phyloP scores from a whole-genome alignment of 2,797 vertebrate species.

The Uromys caudimaculatus region DNA sequence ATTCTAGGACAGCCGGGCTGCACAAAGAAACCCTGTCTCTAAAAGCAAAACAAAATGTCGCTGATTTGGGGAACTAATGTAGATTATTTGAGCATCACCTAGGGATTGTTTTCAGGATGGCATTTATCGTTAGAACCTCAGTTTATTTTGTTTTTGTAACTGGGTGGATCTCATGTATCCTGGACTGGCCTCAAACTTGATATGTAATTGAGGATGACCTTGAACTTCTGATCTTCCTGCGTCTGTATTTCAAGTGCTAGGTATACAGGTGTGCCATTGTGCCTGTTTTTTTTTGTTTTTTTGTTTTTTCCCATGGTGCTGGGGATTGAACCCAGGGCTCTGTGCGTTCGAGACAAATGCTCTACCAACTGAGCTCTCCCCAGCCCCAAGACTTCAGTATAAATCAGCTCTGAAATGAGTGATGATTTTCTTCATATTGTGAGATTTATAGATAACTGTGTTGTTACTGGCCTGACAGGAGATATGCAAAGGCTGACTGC shows the following conservation, averaged over 20 bases:
- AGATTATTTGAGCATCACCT: conserved; percentile 40
- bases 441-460: neutral
- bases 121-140: conserved; percentile 1
- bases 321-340: neutral
- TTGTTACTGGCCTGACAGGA: neutral
- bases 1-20: neutral
- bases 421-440: neutral
- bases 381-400: neutral
- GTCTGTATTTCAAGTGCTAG: neutral
- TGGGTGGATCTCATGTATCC: neutral
- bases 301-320: no score
- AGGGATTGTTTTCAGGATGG: conserved; percentile 45
- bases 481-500: neutral
- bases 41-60: neutral
- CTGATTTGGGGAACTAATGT: conserved; percentile 30
- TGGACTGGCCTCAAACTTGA: neutral
- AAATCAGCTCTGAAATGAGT: conserved; percentile 32
- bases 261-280: neutral
- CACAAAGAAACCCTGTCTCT: neutral
- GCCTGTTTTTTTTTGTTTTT: neutral
- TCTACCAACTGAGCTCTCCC: neutral
- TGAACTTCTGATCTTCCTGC: neutral
- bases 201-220: neutral
- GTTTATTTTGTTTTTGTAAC: neutral
- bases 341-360: neutral